Evolutionary conservation across 1,140 invertebrate species (phyloP).

Genomic region (Kradibia gibbosae): DNA sequence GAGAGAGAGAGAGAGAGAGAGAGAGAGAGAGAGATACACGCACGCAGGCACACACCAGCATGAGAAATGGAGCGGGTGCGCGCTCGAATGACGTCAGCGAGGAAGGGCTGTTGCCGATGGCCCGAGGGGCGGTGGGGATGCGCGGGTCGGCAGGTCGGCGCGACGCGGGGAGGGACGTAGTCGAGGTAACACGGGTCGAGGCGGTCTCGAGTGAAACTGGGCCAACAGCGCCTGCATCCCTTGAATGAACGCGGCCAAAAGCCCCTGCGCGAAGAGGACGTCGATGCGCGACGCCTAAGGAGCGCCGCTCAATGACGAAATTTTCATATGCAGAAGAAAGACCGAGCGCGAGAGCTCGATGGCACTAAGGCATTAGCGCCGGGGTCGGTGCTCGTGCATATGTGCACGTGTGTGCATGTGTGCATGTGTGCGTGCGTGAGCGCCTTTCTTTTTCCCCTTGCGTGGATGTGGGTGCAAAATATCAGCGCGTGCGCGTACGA

Average conservation of each 20-base stretch:
- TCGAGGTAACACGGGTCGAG: constrained; percentile 71
- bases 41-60: too few relatives aligned
- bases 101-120: too few relatives aligned
- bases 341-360: background rate
- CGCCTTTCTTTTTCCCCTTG: too few relatives aligned
- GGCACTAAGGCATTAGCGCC: too few relatives aligned
- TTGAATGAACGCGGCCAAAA: constrained; percentile 64
- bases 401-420: too few relatives aligned
- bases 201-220: constrained; percentile 62
- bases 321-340: background rate
- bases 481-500: too few relatives aligned
- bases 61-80: constrained; percentile 59
- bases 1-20: constrained; percentile 21
- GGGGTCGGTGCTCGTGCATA: too few relatives aligned
- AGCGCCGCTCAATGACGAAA: constrained; percentile 30
- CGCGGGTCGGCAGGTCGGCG: background rate
- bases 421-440: too few relatives aligned
- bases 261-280: constrained; percentile 14
- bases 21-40: constrained; percentile 58
- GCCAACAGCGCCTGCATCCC: constrained; percentile 60
- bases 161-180: constrained; percentile 63
- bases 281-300: constrained; percentile 12
- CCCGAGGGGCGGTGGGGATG: background rate
- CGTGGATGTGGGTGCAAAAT: too few relatives aligned
- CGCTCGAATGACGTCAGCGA: constrained; percentile 62